Evolutionary conservation across 2,113 vertebrate species (phyloP), one percentile per base, ranked within the genome.

Genomic region (Stictonetta naevosa): DNA sequence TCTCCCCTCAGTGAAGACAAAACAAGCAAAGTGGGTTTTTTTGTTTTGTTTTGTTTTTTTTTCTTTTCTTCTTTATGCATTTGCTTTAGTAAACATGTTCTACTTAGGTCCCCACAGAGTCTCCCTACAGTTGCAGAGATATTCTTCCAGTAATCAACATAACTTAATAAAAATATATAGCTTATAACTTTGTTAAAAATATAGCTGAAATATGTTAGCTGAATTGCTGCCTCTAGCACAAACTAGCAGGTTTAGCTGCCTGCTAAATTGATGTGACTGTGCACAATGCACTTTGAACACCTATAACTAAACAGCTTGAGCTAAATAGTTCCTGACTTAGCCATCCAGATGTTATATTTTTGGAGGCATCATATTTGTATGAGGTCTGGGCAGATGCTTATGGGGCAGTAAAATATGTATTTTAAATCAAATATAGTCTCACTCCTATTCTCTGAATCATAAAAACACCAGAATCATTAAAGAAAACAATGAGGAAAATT

Each of bases 1-100:
- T 10, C n/a, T 88, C 29, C 20, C 36, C 29, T 10, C 0, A 0
- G 4, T 4, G 14, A 82, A 67, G 58, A 53, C 15, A 46, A 44
- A 79, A 15, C 0, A 0, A 33, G 63, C 5, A 23, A 50, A 44
- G 36, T 22, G 53, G 26, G 18, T 19, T 18, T 46, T 46, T 46
- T 46, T 40, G 8, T 40, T 40, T 5, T 42, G n/a, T 42, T 5
- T 42, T 42, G 14, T 42, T 42, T 5, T 42, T 42, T 15, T 42
- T 23, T 82, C 53, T 82, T 64, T 2, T 55, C 6, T 59, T 59
- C 13, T 40, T 38, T 66, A 25, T 46, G 22, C 18, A 55, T 50
- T 13, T 90, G 5, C 29, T 66, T 64, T 7, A 87, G 17, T 17
- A 79, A 85, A 58, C 1, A 13, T 0, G 1, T 33, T 53, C 26